Base-by-base conservation (phyloP, 2,888 invertebrate genomes). In the Bugulina stolonifera region DNA sequence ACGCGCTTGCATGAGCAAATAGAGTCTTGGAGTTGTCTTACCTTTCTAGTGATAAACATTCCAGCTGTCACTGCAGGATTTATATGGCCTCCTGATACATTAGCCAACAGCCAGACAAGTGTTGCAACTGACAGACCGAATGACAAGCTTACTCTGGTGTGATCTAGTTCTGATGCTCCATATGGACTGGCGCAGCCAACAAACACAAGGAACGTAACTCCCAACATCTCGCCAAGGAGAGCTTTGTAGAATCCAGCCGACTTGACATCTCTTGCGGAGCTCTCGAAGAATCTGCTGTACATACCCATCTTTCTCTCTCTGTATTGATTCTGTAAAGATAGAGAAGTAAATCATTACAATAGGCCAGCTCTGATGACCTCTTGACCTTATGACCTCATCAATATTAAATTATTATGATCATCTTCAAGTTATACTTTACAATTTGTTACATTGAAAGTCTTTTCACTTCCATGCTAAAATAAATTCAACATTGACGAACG, bases 11-110 rank as follows among this genome's bases (percentile, higher is more conserved):
- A n/a, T n/a, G n/a, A n/a, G n/a, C n/a, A n/a, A n/a, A n/a, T n/a
- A n/a, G n/a, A n/a, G n/a, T n/a, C n/a, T 43, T 10, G 43, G n/a
- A 57, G n/a, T 27, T 27, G n/a, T 57, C 57, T 29, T 34, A 64
- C 64, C 64, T 73, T 73, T 23, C 73, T 32, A 27, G 73, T 73
- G 35, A 73, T 54, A 22, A 73, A 27, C 34, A 73, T 69, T 0
- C 72, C 73, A 18, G 73, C 54, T n/a, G 73, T 69, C 23, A 73
- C 72, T 0, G 73, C 73, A 18, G 73, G 73, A 35, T 73, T 73
- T 14, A 73, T 69, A 55, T 73, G 73, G 23, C 73, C 73, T 27
- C 73, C 73, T 3, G 73, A 73, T 1, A 71, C 73, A 29, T 72
- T 54, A 1, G 69, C 54, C 34, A 73, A 64, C 5, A 35, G 27